Percentiles rank a stretch among this genome's conserved stretches.
Conservation (phyloP, 1,140 invertebrate species). For the Drosophila neocordata region DNA sequence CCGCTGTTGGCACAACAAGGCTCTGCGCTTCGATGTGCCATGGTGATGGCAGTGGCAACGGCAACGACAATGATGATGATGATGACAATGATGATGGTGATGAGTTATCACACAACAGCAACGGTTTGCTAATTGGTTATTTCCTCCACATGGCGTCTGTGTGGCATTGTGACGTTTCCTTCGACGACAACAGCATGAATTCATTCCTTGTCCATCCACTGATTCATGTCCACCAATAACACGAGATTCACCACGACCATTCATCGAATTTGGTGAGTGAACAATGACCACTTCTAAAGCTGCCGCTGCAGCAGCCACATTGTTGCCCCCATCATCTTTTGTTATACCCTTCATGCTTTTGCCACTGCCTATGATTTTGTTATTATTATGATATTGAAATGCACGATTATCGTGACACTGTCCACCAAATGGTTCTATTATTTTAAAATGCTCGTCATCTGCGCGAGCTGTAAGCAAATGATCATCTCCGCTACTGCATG, state of each 20-base stretch:
- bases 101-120: constrained; percentile 69
- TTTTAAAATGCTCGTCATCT: constrained; percentile 69
- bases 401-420: constrained; percentile 80
- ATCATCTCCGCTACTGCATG: constrained; percentile 73
- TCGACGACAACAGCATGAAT: constrained; percentile 45
- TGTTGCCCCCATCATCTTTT: constrained; percentile 43
- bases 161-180: constrained; percentile 78
- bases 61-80: constrained; percentile 24
- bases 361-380: constrained; percentile 64
- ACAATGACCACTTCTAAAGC: constrained; percentile 62
- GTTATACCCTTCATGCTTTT: constrained; percentile 34
- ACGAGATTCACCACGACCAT: constrained; percentile 1
- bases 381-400: constrained; percentile 78
- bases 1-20: constrained; percentile 32
- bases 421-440: constrained; percentile 31
- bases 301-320: constrained; percentile 32
- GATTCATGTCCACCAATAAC: constrained; percentile 32
- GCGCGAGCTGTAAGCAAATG: constrained; percentile 73
- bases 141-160: constrained; percentile 46
- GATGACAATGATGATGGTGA: constrained; percentile 60
- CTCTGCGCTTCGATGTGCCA: constrained; percentile 30
- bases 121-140: constrained; percentile 29
- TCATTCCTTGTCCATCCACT: constrained; percentile 2
- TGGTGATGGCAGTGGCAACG: constrained; percentile 20
- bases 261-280: constrained; percentile 47